phyloP scores from a whole-genome alignment of 2,888 invertebrate species.

The Drosophila paramelanica region DNA sequence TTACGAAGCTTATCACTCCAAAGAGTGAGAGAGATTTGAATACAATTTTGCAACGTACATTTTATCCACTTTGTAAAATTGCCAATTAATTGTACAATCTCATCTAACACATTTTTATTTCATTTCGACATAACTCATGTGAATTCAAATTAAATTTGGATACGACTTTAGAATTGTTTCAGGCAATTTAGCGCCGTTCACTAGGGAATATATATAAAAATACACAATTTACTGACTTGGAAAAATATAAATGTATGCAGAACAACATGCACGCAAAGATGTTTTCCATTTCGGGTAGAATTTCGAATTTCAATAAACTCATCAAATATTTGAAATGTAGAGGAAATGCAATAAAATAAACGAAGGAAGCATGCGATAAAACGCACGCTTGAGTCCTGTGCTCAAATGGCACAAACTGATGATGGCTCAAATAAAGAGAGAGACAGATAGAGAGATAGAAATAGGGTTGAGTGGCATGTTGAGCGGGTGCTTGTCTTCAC shows the following conservation, averaged over 20 bases:
- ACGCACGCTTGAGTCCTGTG: slow-evolving; percentile 10
- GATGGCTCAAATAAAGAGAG: slow-evolving; percentile 7
- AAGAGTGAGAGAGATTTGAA: no score
- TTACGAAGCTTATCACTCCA: no score
- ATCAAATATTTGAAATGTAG: slow-evolving; percentile 20
- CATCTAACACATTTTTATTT: not conserved
- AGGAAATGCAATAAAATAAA: slow-evolving; percentile 29
- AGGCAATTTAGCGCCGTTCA: not conserved
- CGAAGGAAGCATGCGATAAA: slow-evolving; percentile 16
- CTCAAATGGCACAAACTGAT: slow-evolving; percentile 14
- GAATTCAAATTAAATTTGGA: not conserved
- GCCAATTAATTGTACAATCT: slow-evolving; percentile 3
- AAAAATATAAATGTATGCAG: not conserved
- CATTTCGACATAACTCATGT: not conserved
- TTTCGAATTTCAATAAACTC: slow-evolving; percentile 31
- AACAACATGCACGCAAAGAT: slow-evolving; percentile 2
- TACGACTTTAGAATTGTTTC: not conserved
- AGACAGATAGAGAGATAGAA: no score
- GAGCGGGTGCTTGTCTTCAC: slow-evolving; percentile 34
- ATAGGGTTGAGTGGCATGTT: not conserved
- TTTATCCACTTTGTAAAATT: not conserved
- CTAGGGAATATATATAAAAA: slow-evolving; percentile 1
- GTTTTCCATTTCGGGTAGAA: slow-evolving; percentile 1
- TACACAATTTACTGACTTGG: slow-evolving; percentile 2
- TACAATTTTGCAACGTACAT: no score